phyloP scores from a whole-genome alignment of 37 sponge, comb jelly and placozoan species.

The Eunapius fragilis region DNA sequence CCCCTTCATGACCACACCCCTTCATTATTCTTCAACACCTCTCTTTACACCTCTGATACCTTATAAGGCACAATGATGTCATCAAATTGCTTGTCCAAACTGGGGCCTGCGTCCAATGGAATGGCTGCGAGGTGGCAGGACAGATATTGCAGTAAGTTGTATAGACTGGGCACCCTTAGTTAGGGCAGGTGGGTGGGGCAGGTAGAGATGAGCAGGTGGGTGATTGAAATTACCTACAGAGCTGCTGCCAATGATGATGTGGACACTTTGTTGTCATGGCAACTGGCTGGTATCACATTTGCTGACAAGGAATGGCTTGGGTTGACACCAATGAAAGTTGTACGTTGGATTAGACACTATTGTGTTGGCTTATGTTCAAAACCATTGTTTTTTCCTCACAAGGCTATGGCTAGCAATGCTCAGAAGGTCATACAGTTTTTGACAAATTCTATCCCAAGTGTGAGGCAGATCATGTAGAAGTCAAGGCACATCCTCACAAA shows the following conservation, averaged over 20 bases:
- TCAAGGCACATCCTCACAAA: neutral
- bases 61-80: neutral
- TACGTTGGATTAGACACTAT: neutral
- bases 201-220: too few species aligned
- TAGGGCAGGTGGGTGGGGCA: neutral
- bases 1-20: conserved; percentile 34
- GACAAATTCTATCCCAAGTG: neutral
- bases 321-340: neutral
- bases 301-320: neutral
- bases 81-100: neutral
- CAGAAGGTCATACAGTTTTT: neutral
- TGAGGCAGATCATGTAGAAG: neutral
- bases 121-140: neutral
- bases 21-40: neutral
- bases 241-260: conserved; percentile 56
- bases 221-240: too few species aligned
- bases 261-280: conserved; percentile 54
- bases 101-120: neutral
- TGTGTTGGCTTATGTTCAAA: neutral
- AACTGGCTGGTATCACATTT: conserved; percentile 29
- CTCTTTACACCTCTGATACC: neutral
- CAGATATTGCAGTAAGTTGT: neutral
- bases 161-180: neutral
- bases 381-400: neutral
- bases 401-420: neutral